phyloP scores from a whole-genome alignment of 2,113 vertebrate species.

The Nyctibius bracteatus region DNA sequence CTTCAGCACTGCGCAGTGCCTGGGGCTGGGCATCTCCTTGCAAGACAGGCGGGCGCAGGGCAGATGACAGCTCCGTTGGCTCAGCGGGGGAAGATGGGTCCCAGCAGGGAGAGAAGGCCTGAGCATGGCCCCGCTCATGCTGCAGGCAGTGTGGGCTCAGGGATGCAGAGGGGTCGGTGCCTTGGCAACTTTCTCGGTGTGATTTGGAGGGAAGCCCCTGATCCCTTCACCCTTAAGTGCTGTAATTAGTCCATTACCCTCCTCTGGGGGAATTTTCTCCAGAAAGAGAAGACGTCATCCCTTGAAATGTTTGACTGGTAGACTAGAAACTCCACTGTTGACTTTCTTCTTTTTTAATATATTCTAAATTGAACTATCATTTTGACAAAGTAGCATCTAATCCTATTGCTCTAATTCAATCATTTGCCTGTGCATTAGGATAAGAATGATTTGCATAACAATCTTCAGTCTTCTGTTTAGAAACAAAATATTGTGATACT shows the following conservation, averaged over 20 bases:
- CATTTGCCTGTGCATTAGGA: conserved; percentile 58
- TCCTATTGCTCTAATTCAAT: conserved; percentile 61
- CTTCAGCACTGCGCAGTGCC: fast-evolving
- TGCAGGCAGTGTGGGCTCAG: neutral
- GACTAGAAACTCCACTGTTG: conserved; percentile 43
- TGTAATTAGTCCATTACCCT: conserved; percentile 45
- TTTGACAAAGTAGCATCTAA: conserved; percentile 48
- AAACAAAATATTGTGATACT: conserved; percentile 36
- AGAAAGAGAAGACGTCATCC: conserved; percentile 17
- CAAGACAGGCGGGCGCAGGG: fast-evolving
- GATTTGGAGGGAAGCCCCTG: neutral
- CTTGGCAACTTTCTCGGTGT: neutral
- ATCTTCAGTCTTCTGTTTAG: conserved; percentile 35
- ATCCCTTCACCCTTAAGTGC: conserved; percentile 41
- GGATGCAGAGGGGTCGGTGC: neutral
- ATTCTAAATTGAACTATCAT: neutral
- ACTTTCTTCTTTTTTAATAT: conserved; percentile 7
- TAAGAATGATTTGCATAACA: conserved; percentile 49
- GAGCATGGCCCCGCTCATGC: fast-evolving
- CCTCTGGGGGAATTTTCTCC: neutral
- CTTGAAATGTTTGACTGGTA: conserved; percentile 41
- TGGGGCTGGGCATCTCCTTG: no score
- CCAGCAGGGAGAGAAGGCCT: neutral
- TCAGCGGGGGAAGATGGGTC: fast-evolving
- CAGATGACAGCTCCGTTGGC: neutral